A percentile compares a stretch with the other conserved stretches of the same genome.
Evolutionary conservation across 2,113 vertebrate species (phyloP).

Genomic region (Cavia porcellus): DNA sequence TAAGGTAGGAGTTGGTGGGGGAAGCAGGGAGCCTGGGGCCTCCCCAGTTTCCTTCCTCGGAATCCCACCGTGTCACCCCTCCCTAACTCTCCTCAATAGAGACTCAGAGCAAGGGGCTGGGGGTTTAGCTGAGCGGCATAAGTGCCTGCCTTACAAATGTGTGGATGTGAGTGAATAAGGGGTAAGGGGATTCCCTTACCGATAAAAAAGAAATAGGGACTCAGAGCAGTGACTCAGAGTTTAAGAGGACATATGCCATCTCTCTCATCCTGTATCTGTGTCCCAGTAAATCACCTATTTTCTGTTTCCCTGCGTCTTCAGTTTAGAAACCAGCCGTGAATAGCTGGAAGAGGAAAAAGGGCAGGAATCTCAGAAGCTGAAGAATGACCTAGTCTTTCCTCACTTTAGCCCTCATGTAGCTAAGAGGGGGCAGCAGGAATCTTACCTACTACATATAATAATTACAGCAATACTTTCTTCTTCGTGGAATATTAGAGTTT

Average conservation of each 20-base stretch:
- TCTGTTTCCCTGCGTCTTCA: not conserved
- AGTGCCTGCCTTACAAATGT: too few species aligned
- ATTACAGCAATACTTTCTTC: constrained; percentile 37
- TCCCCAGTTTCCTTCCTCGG: not conserved
- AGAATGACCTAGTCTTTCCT: not conserved
- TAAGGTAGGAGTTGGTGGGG: constrained; percentile 85
- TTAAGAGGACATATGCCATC: not conserved
- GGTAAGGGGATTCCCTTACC: too few species aligned
- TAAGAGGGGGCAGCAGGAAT: constrained; percentile 51
- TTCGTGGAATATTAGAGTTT: constrained; percentile 30
- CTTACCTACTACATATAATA: not conserved
- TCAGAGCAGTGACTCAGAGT: not conserved
- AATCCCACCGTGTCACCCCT: not conserved
- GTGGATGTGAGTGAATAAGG: too few species aligned
- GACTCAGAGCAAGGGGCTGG: not conserved
- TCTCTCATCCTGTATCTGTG: not conserved
- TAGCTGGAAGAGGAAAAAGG: constrained; percentile 12
- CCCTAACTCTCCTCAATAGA: not conserved
- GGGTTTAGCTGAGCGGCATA: too few species aligned
- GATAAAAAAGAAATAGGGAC: not conserved
- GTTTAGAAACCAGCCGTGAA: constrained; percentile 34
- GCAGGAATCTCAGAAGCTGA: not conserved
- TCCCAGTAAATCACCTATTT: not conserved
- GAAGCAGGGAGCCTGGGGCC: not conserved
- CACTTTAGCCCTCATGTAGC: not conserved